Conservation (phyloP, 2,113 vertebrate genomes). For the Rutilus rutilus region DNA sequence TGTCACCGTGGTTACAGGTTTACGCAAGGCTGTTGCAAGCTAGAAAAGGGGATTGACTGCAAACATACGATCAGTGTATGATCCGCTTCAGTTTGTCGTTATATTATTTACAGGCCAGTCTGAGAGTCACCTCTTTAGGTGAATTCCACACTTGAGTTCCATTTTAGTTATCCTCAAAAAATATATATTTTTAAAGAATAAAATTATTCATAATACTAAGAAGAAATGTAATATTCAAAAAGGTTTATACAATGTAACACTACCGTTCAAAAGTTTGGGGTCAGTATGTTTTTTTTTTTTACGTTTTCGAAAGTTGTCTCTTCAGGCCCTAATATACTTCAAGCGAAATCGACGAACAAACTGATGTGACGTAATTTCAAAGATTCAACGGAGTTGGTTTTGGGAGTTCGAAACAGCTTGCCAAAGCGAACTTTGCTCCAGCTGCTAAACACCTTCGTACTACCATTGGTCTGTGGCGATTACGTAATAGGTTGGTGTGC, state of each 20-base stretch:
- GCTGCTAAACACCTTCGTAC: too few species aligned
- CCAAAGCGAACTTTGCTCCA: too few species aligned
- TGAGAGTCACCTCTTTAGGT: background rate
- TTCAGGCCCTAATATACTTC: too few species aligned
- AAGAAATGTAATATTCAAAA: background rate
- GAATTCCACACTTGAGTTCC: background rate
- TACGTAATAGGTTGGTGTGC: too few species aligned
- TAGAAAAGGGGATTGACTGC: background rate
- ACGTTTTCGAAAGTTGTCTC: too few species aligned
- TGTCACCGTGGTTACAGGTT: constrained; percentile 17
- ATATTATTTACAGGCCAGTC: background rate
- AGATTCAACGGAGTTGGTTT: too few species aligned
- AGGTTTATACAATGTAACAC: background rate
- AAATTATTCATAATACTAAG: background rate
- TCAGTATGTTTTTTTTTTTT: too few species aligned
- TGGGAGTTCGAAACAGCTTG: too few species aligned
- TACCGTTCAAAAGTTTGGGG: too few species aligned
- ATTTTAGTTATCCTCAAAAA: background rate
- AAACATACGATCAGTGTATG: background rate
- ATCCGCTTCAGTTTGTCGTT: background rate
- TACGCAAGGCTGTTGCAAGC: background rate
- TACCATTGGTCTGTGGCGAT: too few species aligned
- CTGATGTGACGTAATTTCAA: too few species aligned
- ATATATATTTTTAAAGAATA: background rate
- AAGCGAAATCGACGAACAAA: too few species aligned